Conservation (phyloP, 2,797 vertebrate genomes). For the Ptychadena robeensis region DNA sequence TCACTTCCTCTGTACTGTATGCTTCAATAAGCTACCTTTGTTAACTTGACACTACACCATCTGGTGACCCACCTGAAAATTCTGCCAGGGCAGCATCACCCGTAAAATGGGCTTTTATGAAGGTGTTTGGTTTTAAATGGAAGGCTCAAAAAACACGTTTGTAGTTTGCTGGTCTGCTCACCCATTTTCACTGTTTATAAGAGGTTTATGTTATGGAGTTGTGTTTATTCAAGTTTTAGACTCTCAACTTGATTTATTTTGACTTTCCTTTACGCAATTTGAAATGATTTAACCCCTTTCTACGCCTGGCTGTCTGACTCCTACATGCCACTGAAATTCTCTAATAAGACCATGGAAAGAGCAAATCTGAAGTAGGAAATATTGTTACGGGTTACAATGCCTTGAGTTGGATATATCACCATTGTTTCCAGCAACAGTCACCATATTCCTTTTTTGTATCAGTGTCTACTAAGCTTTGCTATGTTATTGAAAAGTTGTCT, state of each 20-base stretch:
- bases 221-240: background rate
- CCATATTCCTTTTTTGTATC: too few relatives aligned
- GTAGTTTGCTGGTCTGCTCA: background rate
- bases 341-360: background rate
- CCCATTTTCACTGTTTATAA: slow-evolving; percentile 3
- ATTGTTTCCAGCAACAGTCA: too few relatives aligned
- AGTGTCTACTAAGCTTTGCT: too few relatives aligned
- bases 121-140: background rate
- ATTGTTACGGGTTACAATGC: background rate
- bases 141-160: background rate
- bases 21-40: slow-evolving; percentile 16
- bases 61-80: slow-evolving; percentile 19
- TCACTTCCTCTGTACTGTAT: slow-evolving; percentile 25
- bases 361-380: background rate
- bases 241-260: background rate
- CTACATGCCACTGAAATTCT: background rate
- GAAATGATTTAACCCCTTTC: background rate
- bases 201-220: background rate
- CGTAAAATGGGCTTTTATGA: background rate
- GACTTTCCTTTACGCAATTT: background rate
- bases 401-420: background rate
- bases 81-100: slow-evolving; percentile 1
- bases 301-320: background rate
- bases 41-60: slow-evolving; percentile 14
- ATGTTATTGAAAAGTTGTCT: too few relatives aligned